Evolutionary conservation across 1,140 invertebrate genomes (phyloP).

Genomic region (Phymorhynchus buccinoides): DNA sequence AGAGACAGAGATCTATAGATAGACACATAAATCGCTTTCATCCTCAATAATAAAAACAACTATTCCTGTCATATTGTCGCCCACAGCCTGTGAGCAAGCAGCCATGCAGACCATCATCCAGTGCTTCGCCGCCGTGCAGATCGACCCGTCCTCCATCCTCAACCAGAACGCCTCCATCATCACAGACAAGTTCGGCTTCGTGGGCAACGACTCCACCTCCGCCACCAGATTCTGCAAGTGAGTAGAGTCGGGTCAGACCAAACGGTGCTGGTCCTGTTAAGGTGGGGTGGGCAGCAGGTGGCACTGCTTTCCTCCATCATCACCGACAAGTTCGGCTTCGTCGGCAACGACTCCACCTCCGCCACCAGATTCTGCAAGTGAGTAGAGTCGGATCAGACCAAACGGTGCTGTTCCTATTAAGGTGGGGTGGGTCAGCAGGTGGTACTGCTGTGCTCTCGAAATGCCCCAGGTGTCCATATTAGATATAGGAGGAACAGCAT

Average conservation of each 20-base stretch:
- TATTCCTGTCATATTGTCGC: neutral
- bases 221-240: slow-evolving; percentile 47
- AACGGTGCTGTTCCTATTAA: too few relatives aligned
- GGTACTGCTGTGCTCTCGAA: too few relatives aligned
- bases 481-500: too few relatives aligned
- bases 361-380: slow-evolving; percentile 47
- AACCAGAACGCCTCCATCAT: slow-evolving; percentile 42
- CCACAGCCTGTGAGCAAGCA: slow-evolving; percentile 40
- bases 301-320: slow-evolving; percentile 42
- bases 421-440: too few relatives aligned
- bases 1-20: neutral
- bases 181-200: slow-evolving; percentile 43
- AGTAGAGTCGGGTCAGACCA: too few relatives aligned
- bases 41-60: too few relatives aligned
- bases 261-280: too few relatives aligned
- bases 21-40: neutral
- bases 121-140: slow-evolving; percentile 42
- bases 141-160: slow-evolving; percentile 40
- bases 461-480: too few relatives aligned
- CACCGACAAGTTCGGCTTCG: slow-evolving; percentile 43
- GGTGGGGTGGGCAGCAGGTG: too few relatives aligned
- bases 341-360: slow-evolving; percentile 32
- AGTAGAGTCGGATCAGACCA: too few relatives aligned
- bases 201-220: slow-evolving; percentile 31
- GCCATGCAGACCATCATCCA: slow-evolving; percentile 41